phyloP scores from a whole-genome alignment of 1,140 invertebrate species.

The Eufriesea mexicana region DNA sequence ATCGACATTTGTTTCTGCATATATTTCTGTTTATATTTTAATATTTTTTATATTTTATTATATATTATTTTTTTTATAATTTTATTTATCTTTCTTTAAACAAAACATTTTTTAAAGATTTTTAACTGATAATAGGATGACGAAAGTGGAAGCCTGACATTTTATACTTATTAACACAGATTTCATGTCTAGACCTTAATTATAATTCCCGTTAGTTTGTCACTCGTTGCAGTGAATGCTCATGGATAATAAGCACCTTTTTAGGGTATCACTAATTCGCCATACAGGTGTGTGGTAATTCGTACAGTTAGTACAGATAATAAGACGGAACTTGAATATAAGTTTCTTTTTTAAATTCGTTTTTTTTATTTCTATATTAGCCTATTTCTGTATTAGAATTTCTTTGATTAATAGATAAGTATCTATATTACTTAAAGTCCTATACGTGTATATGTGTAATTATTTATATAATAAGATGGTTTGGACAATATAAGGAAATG shows the following conservation, averaged over 20 bases:
- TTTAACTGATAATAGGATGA: background rate
- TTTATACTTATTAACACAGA: background rate
- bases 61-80: too few species aligned
- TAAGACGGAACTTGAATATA: background rate
- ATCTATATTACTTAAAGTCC: background rate
- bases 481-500: too few species aligned
- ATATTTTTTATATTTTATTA: too few species aligned
- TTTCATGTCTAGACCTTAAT: background rate
- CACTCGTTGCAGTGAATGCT: slow-evolving; percentile 17
- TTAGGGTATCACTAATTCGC: background rate
- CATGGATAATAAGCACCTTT: slow-evolving; percentile 20
- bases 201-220: slow-evolving; percentile 1
- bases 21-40: too few species aligned
- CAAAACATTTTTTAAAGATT: background rate
- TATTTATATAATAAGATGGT: background rate
- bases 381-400: background rate
- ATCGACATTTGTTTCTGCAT: too few species aligned
- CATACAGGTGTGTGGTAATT: background rate
- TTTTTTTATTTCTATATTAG: background rate
- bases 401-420: background rate
- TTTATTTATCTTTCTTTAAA: too few species aligned
- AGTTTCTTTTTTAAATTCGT: background rate
- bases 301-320: background rate
- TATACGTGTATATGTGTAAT: background rate
- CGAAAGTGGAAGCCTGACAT: background rate